Evolutionary conservation across 1,140 invertebrate genomes (phyloP).

Genomic region (Cherax destructor): DNA sequence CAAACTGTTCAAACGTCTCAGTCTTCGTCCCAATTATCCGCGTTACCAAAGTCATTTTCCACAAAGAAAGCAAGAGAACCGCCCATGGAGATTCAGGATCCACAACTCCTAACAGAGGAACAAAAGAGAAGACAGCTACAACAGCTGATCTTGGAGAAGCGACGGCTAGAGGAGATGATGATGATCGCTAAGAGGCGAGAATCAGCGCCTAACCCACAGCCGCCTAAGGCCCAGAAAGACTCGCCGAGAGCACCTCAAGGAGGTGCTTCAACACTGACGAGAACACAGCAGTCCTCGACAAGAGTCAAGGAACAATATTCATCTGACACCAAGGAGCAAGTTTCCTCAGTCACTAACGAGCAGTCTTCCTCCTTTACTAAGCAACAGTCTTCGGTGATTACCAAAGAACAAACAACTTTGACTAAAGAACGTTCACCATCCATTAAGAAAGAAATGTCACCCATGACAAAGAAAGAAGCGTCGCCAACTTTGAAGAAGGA

Average conservation of each 20-base stretch:
- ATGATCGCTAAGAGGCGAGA: slow-evolving; percentile 70
- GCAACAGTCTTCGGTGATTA: background rate
- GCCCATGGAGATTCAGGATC: slow-evolving; percentile 49
- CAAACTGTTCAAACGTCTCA: slow-evolving; percentile 24
- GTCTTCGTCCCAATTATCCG: slow-evolving; percentile 33
- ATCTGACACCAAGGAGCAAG: background rate
- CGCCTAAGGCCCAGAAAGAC: background rate
- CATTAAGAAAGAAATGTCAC: background rate
- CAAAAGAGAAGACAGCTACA: slow-evolving; percentile 67
- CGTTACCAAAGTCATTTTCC: background rate
- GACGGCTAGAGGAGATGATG: slow-evolving; percentile 69
- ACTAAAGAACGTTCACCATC: background rate
- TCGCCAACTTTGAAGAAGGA: slow-evolving; percentile 15
- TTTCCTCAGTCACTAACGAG: background rate
- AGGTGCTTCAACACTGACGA: background rate
- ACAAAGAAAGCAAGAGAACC: slow-evolving; percentile 25
- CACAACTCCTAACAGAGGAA: slow-evolving; percentile 55
- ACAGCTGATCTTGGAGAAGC: slow-evolving; percentile 68
- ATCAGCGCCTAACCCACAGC: slow-evolving; percentile 10
- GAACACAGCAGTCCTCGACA: background rate
- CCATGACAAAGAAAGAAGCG: background rate
- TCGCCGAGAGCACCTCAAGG: background rate
- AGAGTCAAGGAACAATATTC: background rate
- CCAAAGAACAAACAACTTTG: background rate
- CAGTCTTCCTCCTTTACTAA: background rate